Percentiles rank a stretch among this genome's conserved stretches.
Evolutionary conservation across 1,140 invertebrate species (phyloP).

Genomic region (Brachionus koreanus): DNA sequence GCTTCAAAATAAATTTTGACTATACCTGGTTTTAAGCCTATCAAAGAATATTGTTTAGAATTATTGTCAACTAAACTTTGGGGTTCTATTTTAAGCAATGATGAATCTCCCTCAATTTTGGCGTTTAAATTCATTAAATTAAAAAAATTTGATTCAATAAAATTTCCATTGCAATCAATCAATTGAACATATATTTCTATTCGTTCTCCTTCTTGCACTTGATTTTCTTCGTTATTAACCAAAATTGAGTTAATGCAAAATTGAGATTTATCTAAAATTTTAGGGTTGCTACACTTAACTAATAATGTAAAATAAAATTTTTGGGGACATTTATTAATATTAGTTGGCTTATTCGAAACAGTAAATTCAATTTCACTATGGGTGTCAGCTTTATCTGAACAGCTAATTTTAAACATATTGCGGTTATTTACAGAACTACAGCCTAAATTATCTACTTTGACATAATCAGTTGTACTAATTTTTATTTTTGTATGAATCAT

Average conservation of each 20-base stretch:
- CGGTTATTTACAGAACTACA: background rate
- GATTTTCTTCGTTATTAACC: constrained; percentile 20
- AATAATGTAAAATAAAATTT: background rate
- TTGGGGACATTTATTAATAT: background rate
- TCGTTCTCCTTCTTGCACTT: background rate
- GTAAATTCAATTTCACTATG: background rate
- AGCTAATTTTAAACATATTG: background rate
- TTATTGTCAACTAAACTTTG: background rate
- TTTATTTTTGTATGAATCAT: background rate
- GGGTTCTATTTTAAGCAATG: background rate
- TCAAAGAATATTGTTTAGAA: background rate
- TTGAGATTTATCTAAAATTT: background rate
- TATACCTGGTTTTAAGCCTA: background rate
- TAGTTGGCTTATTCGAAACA: background rate
- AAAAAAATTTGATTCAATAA: constrained; percentile 9
- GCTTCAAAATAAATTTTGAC: background rate
- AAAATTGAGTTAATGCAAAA: constrained; percentile 27
- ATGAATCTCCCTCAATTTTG: background rate
- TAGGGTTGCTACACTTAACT: background rate
- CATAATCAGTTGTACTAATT: background rate
- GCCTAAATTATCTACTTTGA: background rate
- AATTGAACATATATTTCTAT: constrained; percentile 19
- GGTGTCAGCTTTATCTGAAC: background rate
- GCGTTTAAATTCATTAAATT: background rate
- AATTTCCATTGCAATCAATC: background rate